Evolutionary conservation across 2,888 invertebrate genomes (phyloP), one percentile per base, ranked within the genome.

Genomic region (Apamea epomidion): DNA sequence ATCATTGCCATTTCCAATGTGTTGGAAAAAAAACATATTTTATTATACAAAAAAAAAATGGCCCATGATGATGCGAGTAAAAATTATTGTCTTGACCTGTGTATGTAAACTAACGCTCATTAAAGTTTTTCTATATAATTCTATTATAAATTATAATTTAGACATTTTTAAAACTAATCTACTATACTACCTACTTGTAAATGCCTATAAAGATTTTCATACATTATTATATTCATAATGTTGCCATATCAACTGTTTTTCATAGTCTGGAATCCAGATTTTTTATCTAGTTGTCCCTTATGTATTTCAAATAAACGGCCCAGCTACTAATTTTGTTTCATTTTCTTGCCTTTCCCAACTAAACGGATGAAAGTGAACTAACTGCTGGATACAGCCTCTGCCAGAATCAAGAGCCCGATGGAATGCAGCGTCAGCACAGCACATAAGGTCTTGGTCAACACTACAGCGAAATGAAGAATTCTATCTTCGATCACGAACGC

Each of bases 191-290:
- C 85, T 91, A 88, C 88, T 89, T 92, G 91, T 93, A 91, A 92
- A 93, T 87, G 91, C 92, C 91, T 93, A 88, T 89, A 90, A 88
- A 89, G 89, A 91, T 91, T 92, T 93, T 94, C 93, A 90, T 93
- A 93, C 91, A 91, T 90, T 92, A 90, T 90, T 93, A 93, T 94
- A 94, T 95, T 94, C 91, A 92, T 94, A 93, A 93, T 95, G 94
- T 95, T 96, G 94, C 94, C 96, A 96, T 96, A 96, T 96, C 95
- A 95, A 94, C 95, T 95, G 94, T 95, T 96, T 95, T 95, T 95
- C 94, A 94, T 95, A 94, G 93, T 96, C 94, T 95, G 95, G 93
- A 94, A 93, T 93, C 93, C 93, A 95, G 93, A 94, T 94, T 95
- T 95, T 96, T 96, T 95, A 96, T 95, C 95, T 95, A 95, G 95